Conservation (phyloP, 2,888 invertebrate genomes). For the Cosmia trapezina region DNA sequence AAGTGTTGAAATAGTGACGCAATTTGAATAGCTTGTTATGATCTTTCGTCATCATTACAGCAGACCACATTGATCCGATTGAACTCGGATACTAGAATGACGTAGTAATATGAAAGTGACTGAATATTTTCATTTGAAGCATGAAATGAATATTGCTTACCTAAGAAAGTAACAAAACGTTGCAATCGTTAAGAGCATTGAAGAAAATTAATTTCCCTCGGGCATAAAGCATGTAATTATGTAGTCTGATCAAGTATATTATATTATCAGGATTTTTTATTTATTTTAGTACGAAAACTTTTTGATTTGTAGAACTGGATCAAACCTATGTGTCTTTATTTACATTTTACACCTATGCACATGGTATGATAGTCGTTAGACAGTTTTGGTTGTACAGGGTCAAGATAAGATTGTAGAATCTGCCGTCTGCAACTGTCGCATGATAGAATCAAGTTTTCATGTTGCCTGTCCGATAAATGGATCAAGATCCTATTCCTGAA, state of each 20-base stretch:
- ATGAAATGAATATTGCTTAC: conserved; percentile 62
- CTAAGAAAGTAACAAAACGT: conserved; percentile 67
- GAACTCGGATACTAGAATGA: conserved; percentile 9
- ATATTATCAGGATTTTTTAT: conserved; percentile 12
- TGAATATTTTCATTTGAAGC: conserved; percentile 50
- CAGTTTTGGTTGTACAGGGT: not conserved
- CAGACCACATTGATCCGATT: conserved; percentile 1
- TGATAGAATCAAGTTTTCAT: not conserved
- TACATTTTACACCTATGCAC: too few relatives aligned
- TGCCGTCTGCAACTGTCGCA: not conserved
- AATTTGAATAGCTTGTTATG: not conserved
- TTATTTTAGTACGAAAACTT: not conserved
- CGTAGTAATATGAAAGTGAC: conserved; percentile 27
- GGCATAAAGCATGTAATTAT: conserved; percentile 70
- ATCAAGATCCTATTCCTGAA: not conserved
- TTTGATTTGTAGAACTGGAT: conserved; percentile 12
- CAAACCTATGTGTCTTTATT: too few relatives aligned
- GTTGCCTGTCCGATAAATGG: not conserved
- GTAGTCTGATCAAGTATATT: conserved; percentile 64
- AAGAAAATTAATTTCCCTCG: conserved; percentile 76
- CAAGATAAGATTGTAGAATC: not conserved
- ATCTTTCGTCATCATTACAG: conserved; percentile 11
- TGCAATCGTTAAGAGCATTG: conserved; percentile 70
- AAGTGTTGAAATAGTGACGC: conserved; percentile 6
- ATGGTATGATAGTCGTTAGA: not conserved